Conservation (phyloP, 2,888 invertebrate genomes). For the Chloroclystis v-ata region DNA sequence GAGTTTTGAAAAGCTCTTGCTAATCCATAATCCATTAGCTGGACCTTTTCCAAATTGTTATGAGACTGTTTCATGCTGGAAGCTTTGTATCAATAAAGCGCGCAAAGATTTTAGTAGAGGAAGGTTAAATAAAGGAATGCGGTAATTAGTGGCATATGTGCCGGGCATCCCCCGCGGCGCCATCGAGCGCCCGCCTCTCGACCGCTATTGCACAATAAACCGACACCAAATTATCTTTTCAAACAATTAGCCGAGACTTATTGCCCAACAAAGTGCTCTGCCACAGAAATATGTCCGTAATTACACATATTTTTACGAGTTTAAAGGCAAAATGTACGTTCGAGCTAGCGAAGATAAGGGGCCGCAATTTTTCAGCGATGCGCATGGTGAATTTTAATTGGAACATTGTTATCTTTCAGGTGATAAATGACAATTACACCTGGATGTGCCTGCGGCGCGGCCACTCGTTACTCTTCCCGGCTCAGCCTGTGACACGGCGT, state of each 20-base stretch:
- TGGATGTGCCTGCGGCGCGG: conserved; percentile 29
- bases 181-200: conserved; percentile 50
- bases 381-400: conserved; percentile 34
- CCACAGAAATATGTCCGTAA: conserved; percentile 42
- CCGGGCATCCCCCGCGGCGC: conserved; percentile 36
- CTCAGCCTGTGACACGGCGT: conserved; percentile 29
- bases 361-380: conserved; percentile 32
- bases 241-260: conserved; percentile 67
- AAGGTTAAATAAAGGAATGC: conserved; percentile 28
- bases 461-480: conserved; percentile 31
- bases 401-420: conserved; percentile 37
- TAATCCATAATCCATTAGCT: too few relatives aligned
- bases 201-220: conserved; percentile 58
- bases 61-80: not conserved
- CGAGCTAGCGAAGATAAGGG: conserved; percentile 28
- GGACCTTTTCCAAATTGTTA: conserved; percentile 3
- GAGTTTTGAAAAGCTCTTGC: conserved; percentile 1
- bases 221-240: conserved; percentile 68
- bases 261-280: conserved; percentile 47
- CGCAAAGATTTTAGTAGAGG: conserved; percentile 19
- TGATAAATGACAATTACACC: conserved; percentile 39
- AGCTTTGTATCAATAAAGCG: conserved; percentile 7
- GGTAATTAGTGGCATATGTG: conserved; percentile 65
- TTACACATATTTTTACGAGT: conserved; percentile 41
- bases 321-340: conserved; percentile 29